Evolutionary conservation across 2,888 invertebrate genomes (phyloP).

Genomic region (Spialia ferax): DNA sequence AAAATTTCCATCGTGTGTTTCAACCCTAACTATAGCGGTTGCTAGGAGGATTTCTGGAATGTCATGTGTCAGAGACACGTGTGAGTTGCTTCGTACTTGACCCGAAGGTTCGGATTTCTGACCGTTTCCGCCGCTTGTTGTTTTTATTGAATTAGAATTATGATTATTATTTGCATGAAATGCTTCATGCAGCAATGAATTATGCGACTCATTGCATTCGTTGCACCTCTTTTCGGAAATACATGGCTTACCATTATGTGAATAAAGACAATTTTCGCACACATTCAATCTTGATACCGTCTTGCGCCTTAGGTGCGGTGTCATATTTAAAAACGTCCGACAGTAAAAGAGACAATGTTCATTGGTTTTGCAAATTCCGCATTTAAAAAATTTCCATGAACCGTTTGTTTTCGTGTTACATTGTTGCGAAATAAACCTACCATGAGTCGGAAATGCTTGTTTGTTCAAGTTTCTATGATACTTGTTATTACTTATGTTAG

Average conservation of each 20-base stretch:
- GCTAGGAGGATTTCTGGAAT: background rate
- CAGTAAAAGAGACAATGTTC: conserved; percentile 19
- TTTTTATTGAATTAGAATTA: no score
- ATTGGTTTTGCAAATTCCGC: conserved; percentile 11
- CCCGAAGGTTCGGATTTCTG: conserved; percentile 1
- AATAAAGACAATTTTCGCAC: conserved; percentile 18
- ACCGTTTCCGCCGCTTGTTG: background rate
- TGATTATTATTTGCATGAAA: no score
- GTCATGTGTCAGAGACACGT: conserved; percentile 13
- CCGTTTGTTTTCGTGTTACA: background rate
- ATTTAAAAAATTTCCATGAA: conserved; percentile 13
- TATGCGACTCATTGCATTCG: conserved; percentile 1
- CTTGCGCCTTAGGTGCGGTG: conserved; percentile 8
- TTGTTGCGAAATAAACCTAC: conserved; percentile 15
- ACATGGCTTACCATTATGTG: conserved; percentile 16
- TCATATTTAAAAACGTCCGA: conserved; percentile 13
- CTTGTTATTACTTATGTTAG: background rate
- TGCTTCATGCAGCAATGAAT: no score
- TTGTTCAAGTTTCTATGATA: conserved; percentile 6
- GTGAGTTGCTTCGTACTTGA: conserved; percentile 14
- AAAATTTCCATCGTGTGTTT: conserved; percentile 8
- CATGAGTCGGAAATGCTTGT: conserved; percentile 14
- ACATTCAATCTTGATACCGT: conserved; percentile 13
- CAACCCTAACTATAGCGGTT: background rate
- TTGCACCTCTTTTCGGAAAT: conserved; percentile 17